Evolutionary conservation across 2,888 invertebrate species (phyloP).

Genomic region (Trilocha varians): DNA sequence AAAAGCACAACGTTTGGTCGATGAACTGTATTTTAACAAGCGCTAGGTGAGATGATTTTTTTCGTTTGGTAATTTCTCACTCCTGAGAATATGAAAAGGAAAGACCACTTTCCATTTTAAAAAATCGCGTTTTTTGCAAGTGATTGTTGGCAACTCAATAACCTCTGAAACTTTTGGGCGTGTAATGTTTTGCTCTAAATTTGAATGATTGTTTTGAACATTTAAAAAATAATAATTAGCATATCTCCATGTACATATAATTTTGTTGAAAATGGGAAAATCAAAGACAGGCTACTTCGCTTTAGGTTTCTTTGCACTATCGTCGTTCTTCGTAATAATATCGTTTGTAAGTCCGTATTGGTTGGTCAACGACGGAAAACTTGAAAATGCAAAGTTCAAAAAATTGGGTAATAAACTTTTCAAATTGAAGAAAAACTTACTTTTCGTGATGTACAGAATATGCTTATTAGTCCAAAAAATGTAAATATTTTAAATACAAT

Average conservation of each 20-base stretch:
- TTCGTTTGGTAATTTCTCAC: no score
- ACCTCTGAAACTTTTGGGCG: no score
- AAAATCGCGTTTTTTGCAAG: no score
- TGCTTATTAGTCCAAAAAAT: no score
- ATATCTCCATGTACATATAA: not conserved
- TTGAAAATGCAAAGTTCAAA: conserved; percentile 83
- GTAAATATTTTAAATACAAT: not conserved
- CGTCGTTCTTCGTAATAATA: conserved; percentile 82
- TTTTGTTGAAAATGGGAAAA: conserved; percentile 64
- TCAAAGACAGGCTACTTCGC: conserved; percentile 78
- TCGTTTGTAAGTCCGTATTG: conserved; percentile 91
- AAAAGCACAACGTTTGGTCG: no score
- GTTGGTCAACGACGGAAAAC: conserved; percentile 86
- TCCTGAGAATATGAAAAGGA: no score
- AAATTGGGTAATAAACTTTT: conserved; percentile 78
- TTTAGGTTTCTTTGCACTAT: conserved; percentile 75
- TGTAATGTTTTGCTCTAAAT: conserved; percentile 7
- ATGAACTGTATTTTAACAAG: no score
- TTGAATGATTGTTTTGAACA: not conserved
- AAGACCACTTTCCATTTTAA: no score
- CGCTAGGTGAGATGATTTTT: no score
- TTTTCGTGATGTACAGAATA: not conserved
- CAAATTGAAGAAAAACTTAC: not conserved
- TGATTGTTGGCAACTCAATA: no score
- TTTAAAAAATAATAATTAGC: not conserved